These are phyloP conservation scores for Chromobotia macracanthus DNA, from an alignment of 2,797 vertebrate genomes.

Conservation along the genomic window DNA sequence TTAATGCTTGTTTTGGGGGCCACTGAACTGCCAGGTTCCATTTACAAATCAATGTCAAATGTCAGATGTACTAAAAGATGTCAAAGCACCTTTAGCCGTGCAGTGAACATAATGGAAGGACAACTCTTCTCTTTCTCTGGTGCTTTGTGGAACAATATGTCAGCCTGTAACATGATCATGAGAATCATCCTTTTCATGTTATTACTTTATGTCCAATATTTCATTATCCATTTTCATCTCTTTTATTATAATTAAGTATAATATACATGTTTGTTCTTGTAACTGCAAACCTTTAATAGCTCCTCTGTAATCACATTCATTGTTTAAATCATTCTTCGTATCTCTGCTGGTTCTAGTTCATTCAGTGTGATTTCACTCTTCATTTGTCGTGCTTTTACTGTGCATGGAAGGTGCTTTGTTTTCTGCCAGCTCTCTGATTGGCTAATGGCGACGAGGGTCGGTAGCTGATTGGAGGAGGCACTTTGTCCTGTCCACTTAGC, in stretches of 20 bases:
- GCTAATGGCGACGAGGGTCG: slow-evolving; percentile 27
- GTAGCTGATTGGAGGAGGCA: slow-evolving; percentile 36
- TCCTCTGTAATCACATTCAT: background rate
- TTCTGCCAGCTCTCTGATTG: slow-evolving; percentile 32
- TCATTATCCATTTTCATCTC: background rate
- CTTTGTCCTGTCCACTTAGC: slow-evolving; percentile 37
- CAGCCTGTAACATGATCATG: background rate
- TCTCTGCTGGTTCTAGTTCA: slow-evolving; percentile 26
- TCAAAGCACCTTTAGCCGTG: background rate
- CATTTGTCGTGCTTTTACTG: slow-evolving; percentile 34
- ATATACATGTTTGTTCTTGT: background rate
- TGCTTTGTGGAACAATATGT: background rate
- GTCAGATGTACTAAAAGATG: background rate
- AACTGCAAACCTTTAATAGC: background rate
- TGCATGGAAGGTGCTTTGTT: slow-evolving; percentile 44
- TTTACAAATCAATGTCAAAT: background rate
- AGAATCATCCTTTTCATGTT: background rate
- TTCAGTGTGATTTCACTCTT: slow-evolving; percentile 17
- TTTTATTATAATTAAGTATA: background rate
- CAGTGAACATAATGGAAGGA: background rate
- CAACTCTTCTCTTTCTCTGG: background rate
- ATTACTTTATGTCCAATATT: background rate
- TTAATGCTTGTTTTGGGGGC: background rate
- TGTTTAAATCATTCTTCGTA: too few species aligned
- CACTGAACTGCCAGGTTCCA: background rate